These are phyloP conservation scores for Pelusios castaneus DNA, from an alignment of 2,113 vertebrate genomes.

Conservation along the genomic window DNA sequence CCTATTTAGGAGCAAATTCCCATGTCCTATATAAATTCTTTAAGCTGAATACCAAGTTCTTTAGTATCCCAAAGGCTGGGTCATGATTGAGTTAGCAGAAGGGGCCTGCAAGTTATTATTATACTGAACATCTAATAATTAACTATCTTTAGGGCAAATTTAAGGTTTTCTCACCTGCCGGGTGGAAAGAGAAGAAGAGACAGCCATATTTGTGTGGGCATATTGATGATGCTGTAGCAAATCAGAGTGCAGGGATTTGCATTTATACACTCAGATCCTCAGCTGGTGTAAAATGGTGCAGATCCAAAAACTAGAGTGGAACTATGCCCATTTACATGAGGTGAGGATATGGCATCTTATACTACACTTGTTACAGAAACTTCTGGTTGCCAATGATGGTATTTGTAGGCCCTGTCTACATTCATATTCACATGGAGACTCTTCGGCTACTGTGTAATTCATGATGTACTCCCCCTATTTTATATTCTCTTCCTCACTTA, in stretches of 20 bases:
- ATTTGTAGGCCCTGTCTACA: background rate
- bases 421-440: background rate
- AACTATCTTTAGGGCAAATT: background rate
- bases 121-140: background rate
- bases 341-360: fast-evolving
- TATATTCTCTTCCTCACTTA: background rate
- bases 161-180: background rate
- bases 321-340: background rate
- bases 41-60: background rate
- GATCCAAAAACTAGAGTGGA: background rate
- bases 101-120: background rate
- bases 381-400: background rate
- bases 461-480: background rate
- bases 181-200: background rate
- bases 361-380: background rate
- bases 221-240: background rate
- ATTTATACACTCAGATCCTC: background rate
- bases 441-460: background rate
- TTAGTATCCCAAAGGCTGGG: background rate
- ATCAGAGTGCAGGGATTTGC: background rate
- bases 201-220: background rate
- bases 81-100: background rate
- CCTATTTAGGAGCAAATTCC: background rate
- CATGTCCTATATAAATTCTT: background rate
- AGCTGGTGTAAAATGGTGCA: background rate